Evolutionary conservation across 2,797 vertebrate species (phyloP).

Genomic region (Rallus crepitans): DNA sequence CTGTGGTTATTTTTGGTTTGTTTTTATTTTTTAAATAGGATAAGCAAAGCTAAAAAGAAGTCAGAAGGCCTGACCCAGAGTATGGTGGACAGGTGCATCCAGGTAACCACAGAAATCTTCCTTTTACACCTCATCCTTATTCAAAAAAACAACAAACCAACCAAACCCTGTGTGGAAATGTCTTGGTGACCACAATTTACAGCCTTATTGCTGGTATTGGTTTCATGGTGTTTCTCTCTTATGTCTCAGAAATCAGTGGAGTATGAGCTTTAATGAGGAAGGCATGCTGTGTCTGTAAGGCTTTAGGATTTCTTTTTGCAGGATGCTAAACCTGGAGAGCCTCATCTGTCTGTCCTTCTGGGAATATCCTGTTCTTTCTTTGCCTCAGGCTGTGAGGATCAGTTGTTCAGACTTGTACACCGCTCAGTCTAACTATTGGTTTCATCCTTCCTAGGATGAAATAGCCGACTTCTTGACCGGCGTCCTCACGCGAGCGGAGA

Average conservation of each 20-base stretch:
- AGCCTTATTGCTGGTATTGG: not conserved
- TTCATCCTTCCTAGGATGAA: constrained; percentile 85
- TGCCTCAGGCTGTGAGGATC: no score
- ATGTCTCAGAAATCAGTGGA: fast-evolving
- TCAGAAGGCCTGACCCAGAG: constrained; percentile 94
- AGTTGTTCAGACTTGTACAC: not conserved
- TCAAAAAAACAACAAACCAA: no score
- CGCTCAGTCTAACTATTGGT: fast-evolving
- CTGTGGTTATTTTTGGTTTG: not conserved
- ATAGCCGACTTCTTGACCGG: constrained; percentile 95
- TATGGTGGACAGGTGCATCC: constrained; percentile 98
- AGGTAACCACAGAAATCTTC: constrained; percentile 79
- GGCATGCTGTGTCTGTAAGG: fast-evolving
- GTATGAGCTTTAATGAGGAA: not conserved
- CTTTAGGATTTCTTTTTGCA: not conserved
- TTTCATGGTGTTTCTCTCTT: fast-evolving
- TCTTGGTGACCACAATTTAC: fast-evolving
- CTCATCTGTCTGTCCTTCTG: fast-evolving
- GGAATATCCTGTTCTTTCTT: no score
- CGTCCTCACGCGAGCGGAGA: constrained; percentile 89
- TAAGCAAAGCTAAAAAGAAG: constrained; percentile 96
- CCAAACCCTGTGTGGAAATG: not conserved
- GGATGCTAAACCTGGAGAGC: not conserved
- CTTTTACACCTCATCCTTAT: fast-evolving
- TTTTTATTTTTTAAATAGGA: constrained; percentile 78